Evolutionary conservation across 1,140 invertebrate genomes (phyloP).

Genomic region (Penaeus chinensis): DNA sequence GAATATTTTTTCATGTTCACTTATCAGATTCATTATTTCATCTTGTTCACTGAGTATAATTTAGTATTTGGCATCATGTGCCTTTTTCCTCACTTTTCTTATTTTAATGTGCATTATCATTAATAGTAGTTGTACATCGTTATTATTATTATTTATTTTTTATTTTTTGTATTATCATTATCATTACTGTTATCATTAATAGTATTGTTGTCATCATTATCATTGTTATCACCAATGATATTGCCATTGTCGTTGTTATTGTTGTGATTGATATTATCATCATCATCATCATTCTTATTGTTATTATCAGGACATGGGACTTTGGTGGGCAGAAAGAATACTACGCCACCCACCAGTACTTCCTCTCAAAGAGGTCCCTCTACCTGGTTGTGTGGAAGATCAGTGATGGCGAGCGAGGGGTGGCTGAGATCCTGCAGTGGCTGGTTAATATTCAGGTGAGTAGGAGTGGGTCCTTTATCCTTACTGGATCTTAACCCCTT

Average conservation of each 20-base stretch:
- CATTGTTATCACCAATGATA: too few species aligned
- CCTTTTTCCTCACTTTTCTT: neutral
- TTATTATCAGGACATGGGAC: slow-evolving; percentile 87
- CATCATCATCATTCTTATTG: neutral
- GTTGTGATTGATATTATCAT: neutral
- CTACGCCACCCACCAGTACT: slow-evolving; percentile 98
- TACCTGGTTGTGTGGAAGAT: slow-evolving; percentile 97
- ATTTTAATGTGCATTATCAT: neutral
- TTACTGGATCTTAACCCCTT: too few species aligned
- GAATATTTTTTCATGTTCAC: slow-evolving; percentile 1
- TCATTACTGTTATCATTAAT: too few species aligned
- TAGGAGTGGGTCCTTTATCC: neutral
- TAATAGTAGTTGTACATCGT: neutral
- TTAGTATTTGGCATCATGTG: neutral
- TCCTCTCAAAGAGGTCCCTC: slow-evolving; percentile 93
- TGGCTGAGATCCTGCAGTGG: slow-evolving; percentile 94
- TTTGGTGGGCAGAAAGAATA: slow-evolving; percentile 98
- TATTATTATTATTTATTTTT: slow-evolving; percentile 25
- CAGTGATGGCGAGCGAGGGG: slow-evolving; percentile 89
- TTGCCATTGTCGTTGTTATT: too few species aligned
- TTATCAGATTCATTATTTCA: neutral
- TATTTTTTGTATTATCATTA: neutral
- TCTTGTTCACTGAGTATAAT: neutral
- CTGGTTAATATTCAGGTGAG: slow-evolving; percentile 89
- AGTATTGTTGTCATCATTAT: too few species aligned